Conservation (phyloP, 2,797 vertebrate genomes). For the Leucoraja ocellata region DNA sequence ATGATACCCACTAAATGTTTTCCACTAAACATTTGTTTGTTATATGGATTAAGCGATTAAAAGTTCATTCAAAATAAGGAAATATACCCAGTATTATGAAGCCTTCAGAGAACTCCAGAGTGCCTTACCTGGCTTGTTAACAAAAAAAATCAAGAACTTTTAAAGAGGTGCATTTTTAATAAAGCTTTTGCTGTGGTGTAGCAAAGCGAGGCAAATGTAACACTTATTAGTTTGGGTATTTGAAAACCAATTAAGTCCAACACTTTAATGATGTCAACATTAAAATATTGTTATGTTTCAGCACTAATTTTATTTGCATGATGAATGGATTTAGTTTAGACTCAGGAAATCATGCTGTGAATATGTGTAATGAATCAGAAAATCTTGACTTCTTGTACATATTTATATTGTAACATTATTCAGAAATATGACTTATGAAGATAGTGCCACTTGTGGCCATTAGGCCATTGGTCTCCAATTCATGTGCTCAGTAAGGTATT, state of each 20-base stretch:
- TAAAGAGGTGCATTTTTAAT: slow-evolving; percentile 1
- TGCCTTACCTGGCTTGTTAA: slow-evolving; percentile 61
- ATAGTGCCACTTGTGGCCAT: slow-evolving; percentile 39
- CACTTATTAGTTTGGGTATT: slow-evolving; percentile 39
- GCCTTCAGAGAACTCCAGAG: slow-evolving; percentile 57
- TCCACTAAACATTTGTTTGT: not conserved
- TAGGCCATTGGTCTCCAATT: slow-evolving; percentile 39
- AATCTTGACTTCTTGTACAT: slow-evolving; percentile 48
- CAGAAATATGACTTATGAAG: slow-evolving; percentile 45
- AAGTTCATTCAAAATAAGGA: slow-evolving; percentile 41
- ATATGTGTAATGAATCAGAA: slow-evolving; percentile 46
- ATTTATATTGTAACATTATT: slow-evolving; percentile 55
- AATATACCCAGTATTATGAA: slow-evolving; percentile 43
- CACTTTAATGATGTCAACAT: slow-evolving; percentile 36
- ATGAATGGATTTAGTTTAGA: slow-evolving; percentile 52
- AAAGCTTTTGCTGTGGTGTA: slow-evolving; percentile 21
- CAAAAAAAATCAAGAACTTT: slow-evolving; percentile 39
- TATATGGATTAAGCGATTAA: slow-evolving; percentile 41
- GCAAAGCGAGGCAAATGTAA: slow-evolving; percentile 23
- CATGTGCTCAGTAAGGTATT: slow-evolving; percentile 41
- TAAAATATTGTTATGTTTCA: slow-evolving; percentile 28
- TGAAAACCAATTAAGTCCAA: slow-evolving; percentile 20
- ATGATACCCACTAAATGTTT: not conserved
- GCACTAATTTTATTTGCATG: slow-evolving; percentile 40
- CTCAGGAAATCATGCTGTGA: slow-evolving; percentile 62